Base-by-base conservation (phyloP, 2,113 vertebrate genomes). In the Charina bottae region DNA sequence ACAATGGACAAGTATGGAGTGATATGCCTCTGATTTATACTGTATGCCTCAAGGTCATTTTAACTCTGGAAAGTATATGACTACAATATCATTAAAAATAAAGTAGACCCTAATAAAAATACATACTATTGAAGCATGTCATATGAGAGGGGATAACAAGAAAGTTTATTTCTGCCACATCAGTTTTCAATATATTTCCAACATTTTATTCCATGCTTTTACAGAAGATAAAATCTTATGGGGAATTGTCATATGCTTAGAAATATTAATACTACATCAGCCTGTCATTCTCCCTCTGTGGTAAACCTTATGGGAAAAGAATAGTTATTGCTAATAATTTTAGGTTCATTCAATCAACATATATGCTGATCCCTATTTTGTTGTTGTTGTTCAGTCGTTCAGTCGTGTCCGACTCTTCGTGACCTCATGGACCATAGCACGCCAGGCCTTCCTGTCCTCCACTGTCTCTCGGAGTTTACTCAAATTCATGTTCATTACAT, bases 221-320 rank as follows among this genome's bases (percentile, higher is more conserved):
- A 88, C 17, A 89, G 42, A 53, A 94, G 83, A 89, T 89, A 62
- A 93, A 94, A 83, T 95, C 92, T 88, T 93, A 91, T 6, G 72
- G 93, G 15, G 54, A 94, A 87, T 92, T 94, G 55, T 86, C 92
- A 96, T 93, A 95, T 95, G 91, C 93, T 96, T 96, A 94, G 93
- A 94, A 95, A 94, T 95, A 96, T 94, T 95, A 96, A 95, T 94
- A 95, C 93, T 96, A 90, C 93, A 94, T 94, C 90, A 26, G 46
- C 89, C 93, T 91, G 83, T 78, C 89, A 85, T 84, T 93, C 90
- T 94, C 90, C 94, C 93, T 94, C 94, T 95, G 94, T 92, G 95
- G 56, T 88, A 93, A 85, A 26, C 91, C 94, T 33, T 93, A 93
- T 92, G 93, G 87, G 0, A 64, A 94, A 93, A 93, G 87, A 96